Base-by-base conservation (phyloP, 2,888 invertebrate species). In the Tolmerus cingulatus region DNA sequence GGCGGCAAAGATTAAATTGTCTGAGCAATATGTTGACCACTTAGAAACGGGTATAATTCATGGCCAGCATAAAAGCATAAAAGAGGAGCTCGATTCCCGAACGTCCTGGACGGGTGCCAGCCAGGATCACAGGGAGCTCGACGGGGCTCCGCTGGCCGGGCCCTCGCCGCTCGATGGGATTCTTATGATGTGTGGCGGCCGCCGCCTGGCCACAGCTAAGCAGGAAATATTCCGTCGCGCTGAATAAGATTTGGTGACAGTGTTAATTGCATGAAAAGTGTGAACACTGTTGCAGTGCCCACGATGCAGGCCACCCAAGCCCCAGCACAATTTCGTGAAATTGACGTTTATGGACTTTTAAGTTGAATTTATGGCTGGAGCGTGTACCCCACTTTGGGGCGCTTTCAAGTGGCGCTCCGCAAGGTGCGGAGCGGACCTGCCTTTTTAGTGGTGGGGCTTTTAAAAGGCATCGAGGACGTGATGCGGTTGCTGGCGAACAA, bases 21-120 rank as follows among this genome's bases (percentile, higher is more conserved):
- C 57, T 81, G 84, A 77, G 78, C 88, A 88, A 88, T 88, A 88
- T 88, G 88, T 87, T 88, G 88, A 87, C 88, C 88, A 88, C 88
- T 88, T 87, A 87, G 86, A 87, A 16, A 46, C 43, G 14, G 43
- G 86, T 86, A 51, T 51, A 88, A 88, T 88, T 88, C 87, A 88
- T 88, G 86, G 86, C 51, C 79, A 66, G 46, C 30, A 85, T 85
- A 74, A 74, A 43, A 66, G 74, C 51, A n/a, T 46, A 66, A 66
- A 19, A 66, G 74, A 27, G 74, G 19, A 43, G 30, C 46, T 30
- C 43, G 85, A 37, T 43, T 19, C 27, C 74, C 43, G 85, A 37
- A 43, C 27, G 46, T 14, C 85, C 57, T 85, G 85, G 85, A 85
- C 23, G 85, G 74, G 9, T 27, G 85, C 85, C 85, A 85, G 43